Base-by-base conservation (phyloP, 1,140 invertebrate species). In the Ladona fulva region DNA sequence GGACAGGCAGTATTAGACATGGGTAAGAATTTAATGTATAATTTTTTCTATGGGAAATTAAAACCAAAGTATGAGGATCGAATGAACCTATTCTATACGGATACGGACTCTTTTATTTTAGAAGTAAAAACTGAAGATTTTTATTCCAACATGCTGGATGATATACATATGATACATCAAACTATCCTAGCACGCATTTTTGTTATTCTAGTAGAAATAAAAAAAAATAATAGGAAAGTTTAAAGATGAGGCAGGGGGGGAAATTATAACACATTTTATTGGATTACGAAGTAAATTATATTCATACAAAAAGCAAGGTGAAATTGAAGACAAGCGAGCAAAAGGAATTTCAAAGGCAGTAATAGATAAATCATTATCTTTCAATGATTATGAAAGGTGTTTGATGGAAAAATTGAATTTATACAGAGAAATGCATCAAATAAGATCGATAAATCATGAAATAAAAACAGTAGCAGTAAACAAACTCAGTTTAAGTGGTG, bases 341-440 rank as follows among this genome's bases (percentile, higher is more conserved):
- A 76, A 76, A 19, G 75, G 75, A 3, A 42, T 76, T 14, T 25
- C 22, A 42, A 29, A 76, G 37, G 1, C 22, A 7, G 37, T 19
- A 10, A 42, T 66, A 6, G n/a, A 59, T 24, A 77, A 66, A 24
- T 59, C 42, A n/a, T 25, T 77, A 24, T 52, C 6, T 24, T 25
- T 73, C 7, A 44, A 77, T 12, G 77, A 77, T 42, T 77, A 77
- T 74, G 59, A 77, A 59, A 14, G 3, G 24, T 73, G 42, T 77
- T 77, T 59, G 59, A 7, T 19, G 25, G 8, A 16, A 73, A 66
- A 10, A 7, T 24, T 10, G 11, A 16, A 12, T 19, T 16, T 66
- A 77, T 74, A 16, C 29, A 37, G 59, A 25, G 25, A 24, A 14
- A 77, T 74, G 77, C n/a, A 73, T 42, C 37, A 52, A 66, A 73